These are phyloP conservation scores for Hyles vespertilio DNA, from an alignment of 1,140 invertebrate genomes.

Conservation along the genomic window DNA sequence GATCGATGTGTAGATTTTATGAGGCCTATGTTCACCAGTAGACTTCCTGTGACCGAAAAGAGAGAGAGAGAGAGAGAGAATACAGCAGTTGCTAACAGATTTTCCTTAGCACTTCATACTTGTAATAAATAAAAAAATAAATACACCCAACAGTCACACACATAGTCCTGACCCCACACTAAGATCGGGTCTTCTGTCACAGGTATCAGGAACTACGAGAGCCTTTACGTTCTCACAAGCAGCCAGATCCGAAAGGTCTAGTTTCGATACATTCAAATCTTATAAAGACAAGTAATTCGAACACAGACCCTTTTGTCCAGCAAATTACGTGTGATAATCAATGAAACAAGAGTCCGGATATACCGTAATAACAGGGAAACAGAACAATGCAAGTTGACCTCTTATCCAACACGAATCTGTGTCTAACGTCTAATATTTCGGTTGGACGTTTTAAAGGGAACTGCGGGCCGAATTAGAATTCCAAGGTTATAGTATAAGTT, in stretches of 20 bases:
- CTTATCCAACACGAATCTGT: constrained; percentile 55
- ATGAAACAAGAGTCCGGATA: constrained; percentile 8
- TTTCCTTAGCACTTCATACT: too few relatives aligned
- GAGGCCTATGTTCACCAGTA: too few relatives aligned
- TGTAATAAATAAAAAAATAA: neutral
- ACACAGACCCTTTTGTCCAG: constrained; percentile 3
- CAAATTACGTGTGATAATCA: constrained; percentile 7
- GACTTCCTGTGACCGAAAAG: too few relatives aligned
- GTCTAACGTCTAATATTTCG: constrained; percentile 55
- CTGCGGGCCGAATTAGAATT: constrained; percentile 57
- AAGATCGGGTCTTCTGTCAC: too few relatives aligned
- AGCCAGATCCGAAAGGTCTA: neutral
- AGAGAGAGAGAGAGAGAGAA: too few relatives aligned
- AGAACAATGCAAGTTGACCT: constrained; percentile 46
- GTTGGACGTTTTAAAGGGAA: constrained; percentile 56
- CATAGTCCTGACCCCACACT: too few relatives aligned
- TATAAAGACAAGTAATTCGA: neutral
- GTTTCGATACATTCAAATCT: neutral
- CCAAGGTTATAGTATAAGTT: constrained; percentile 25
- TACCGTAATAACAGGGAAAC: constrained; percentile 47
- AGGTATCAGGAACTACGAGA: too few relatives aligned
- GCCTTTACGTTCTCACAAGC: too few relatives aligned
- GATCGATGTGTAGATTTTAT: too few relatives aligned
- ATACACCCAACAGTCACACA: neutral
- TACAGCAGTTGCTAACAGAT: too few relatives aligned